Evolutionary conservation across 1,140 invertebrate genomes (phyloP).

Genomic region (Anadara kagoshimensis): DNA sequence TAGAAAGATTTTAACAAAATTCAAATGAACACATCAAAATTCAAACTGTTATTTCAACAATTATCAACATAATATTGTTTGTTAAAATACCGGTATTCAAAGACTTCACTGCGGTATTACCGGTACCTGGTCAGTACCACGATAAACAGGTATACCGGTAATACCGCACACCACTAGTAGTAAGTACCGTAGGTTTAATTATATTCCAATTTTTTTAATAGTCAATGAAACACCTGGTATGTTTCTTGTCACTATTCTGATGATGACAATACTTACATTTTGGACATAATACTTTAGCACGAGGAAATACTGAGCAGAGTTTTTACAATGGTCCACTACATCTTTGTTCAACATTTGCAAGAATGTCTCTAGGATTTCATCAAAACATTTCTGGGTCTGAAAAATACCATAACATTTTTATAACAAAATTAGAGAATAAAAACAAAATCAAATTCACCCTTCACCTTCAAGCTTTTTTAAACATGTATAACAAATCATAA

Average conservation of each 20-base stretch:
- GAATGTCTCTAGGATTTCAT: conserved; percentile 69
- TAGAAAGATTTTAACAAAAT: too few relatives aligned
- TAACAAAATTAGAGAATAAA: background rate
- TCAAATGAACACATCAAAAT: too few relatives aligned
- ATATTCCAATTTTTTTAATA: background rate
- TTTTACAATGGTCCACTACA: conserved; percentile 74
- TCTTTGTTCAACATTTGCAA: conserved; percentile 73
- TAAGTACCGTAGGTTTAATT: background rate
- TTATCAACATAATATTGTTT: too few relatives aligned
- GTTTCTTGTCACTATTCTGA: background rate
- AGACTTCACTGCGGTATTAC: too few relatives aligned
- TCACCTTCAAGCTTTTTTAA: background rate
- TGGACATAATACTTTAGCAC: conserved; percentile 74
- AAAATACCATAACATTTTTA: conserved; percentile 23
- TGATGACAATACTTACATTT: conserved; percentile 64
- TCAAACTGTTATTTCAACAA: too few relatives aligned
- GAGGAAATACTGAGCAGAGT: conserved; percentile 74
- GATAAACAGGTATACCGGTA: too few relatives aligned
- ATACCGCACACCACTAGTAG: too few relatives aligned
- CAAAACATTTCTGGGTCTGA: conserved; percentile 67
- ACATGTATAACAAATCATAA: conserved; percentile 8
- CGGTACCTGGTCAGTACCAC: too few relatives aligned
- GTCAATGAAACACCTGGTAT: background rate
- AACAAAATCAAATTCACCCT: background rate
- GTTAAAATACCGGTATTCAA: too few relatives aligned